Conservation (phyloP, 2,113 vertebrate genomes). For the Pachyramphus minor region DNA sequence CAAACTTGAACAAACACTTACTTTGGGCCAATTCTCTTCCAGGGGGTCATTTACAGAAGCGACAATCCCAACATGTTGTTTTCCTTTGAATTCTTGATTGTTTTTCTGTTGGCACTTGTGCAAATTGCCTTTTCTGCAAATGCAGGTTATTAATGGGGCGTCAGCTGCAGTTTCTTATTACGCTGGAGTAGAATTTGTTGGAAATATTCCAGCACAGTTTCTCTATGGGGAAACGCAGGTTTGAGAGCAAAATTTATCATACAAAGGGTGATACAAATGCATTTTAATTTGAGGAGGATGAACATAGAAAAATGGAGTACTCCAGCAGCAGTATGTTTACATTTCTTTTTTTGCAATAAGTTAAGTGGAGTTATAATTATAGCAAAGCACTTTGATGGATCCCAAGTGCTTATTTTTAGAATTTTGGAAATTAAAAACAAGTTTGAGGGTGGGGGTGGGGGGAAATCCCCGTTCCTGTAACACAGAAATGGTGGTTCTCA, state of each 20-base stretch:
- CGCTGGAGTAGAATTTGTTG: not conserved
- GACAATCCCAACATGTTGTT: not conserved
- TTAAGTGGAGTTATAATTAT: not conserved
- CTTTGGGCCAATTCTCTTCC: not conserved
- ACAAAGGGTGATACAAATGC: not conserved
- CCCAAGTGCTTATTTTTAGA: constrained; percentile 18
- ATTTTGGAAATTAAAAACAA: constrained; percentile 34
- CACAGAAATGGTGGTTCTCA: not conserved
- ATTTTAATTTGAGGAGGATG: not conserved
- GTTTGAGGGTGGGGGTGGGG: too few species aligned
- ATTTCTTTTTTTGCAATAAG: not conserved
- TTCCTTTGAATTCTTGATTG: not conserved
- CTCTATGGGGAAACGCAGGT: not conserved
- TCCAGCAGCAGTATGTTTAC: not conserved
- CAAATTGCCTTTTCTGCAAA: constrained; percentile 26
- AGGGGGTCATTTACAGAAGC: constrained; percentile 17
- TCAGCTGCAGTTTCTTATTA: not conserved
- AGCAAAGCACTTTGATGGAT: not conserved
- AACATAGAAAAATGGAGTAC: not conserved
- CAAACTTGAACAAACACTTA: not conserved
- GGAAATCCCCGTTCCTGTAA: not conserved
- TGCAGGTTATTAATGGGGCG: not conserved
- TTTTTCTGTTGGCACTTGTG: not conserved
- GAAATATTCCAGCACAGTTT: not conserved
- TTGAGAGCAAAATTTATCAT: not conserved